phyloP scores from a whole-genome alignment of 2,888 invertebrate species.

The Elmis aenea region DNA sequence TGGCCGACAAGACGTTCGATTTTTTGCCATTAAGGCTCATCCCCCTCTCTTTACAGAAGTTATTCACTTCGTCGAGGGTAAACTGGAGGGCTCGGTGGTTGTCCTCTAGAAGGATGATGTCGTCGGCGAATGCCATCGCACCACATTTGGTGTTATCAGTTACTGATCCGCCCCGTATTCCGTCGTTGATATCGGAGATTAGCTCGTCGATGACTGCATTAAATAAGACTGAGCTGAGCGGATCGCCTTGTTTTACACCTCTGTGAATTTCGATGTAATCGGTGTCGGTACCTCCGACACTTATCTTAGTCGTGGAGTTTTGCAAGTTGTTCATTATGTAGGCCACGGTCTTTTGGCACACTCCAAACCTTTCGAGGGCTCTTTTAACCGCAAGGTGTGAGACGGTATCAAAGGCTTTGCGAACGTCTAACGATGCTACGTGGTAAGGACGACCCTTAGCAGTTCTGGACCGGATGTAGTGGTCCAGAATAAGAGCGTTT shows the following conservation, averaged over 20 bases:
- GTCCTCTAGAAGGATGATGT: too few relatives aligned
- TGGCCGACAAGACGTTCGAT: too few relatives aligned
- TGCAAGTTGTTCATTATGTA: constrained; percentile 36
- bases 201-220: constrained; percentile 8
- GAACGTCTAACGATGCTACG: constrained; percentile 41
- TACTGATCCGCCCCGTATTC: constrained; percentile 2
- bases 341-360: constrained; percentile 30
- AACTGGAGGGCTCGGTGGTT: too few relatives aligned
- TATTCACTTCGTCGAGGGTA: too few relatives aligned
- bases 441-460: too few relatives aligned
- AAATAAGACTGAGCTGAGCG: constrained; percentile 3
- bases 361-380: constrained; percentile 33
- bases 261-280: constrained; percentile 4
- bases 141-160: constrained; percentile 1
- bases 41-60: too few relatives aligned
- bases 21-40: too few relatives aligned
- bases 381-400: constrained; percentile 26
- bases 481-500: constrained; percentile 10
- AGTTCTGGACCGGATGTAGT: too few relatives aligned
- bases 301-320: constrained; percentile 27
- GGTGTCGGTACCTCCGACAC: constrained; percentile 18
- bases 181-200: constrained; percentile 3
- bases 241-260: constrained; percentile 8
- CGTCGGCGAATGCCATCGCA: constrained; percentile 21
- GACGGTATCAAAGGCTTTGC: constrained; percentile 43